Percentiles rank a stretch among this genome's conserved stretches.
Evolutionary conservation across 2,113 vertebrate genomes (phyloP).

Genomic region (Myanophis thanlyinensis): DNA sequence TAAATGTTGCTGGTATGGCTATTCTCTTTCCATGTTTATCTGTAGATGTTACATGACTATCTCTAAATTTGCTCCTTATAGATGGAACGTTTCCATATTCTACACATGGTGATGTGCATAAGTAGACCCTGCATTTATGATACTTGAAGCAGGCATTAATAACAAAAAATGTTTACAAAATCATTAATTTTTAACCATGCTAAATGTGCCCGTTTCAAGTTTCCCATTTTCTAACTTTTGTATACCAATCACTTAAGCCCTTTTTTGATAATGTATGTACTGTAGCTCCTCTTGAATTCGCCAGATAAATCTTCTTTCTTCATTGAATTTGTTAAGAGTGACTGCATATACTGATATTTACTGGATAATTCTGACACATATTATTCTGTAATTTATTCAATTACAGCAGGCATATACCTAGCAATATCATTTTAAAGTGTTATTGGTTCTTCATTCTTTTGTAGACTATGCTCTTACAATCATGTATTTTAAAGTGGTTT

Average conservation of each 20-base stretch:
- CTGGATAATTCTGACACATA: neutral
- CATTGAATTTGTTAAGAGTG: neutral
- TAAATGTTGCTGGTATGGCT: neutral
- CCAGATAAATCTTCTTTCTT: neutral
- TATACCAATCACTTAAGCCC: neutral
- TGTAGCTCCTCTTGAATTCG: neutral
- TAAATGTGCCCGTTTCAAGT: neutral
- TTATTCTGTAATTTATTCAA: neutral
- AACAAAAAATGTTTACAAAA: neutral
- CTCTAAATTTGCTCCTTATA: neutral
- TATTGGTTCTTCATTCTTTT: neutral
- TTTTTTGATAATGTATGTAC: neutral
- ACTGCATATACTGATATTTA: neutral
- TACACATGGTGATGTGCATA: neutral
- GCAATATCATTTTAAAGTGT: neutral
- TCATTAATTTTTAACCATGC: neutral
- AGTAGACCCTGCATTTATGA: neutral
- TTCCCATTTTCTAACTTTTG: neutral
- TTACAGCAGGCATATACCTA: neutral
- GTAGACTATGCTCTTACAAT: neutral
- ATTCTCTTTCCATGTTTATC: neutral
- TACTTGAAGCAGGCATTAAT: neutral
- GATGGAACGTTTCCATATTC: neutral
- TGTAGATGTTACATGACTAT: neutral
- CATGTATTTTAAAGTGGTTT: neutral